Base-by-base conservation (phyloP, 2,888 invertebrate species). In the Augiades crinisus region DNA sequence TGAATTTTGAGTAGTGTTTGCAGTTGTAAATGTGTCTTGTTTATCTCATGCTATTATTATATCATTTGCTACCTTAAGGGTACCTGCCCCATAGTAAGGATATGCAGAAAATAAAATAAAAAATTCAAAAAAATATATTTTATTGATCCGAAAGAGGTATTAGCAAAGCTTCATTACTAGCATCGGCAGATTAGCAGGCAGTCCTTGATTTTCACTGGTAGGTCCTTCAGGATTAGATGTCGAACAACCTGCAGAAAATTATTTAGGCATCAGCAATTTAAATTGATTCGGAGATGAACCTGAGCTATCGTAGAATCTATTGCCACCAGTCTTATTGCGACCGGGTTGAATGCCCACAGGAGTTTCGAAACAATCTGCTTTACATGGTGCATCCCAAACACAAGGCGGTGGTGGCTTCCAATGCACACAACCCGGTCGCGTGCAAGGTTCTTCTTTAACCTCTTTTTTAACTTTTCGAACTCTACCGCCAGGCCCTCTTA, bases 101-200 rank as follows among this genome's bases (percentile, higher is more conserved):
- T n/a, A n/a, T n/a, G n/a, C n/a, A n/a, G n/a, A n/a, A n/a, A n/a
- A n/a, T n/a, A n/a, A 19, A 19, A 5, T 4, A 2, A 19, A 19
- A 5, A 27, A 10, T 27, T 10, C 1, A 27, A n/a, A 10, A 27
- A 27, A 3, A 27, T 10, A 10, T 10, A n/a, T 1, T 27, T 27
- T 27, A 27, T 27, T 27, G 10, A 27, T 27, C 27, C 27, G 27
- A 27, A 27, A 27, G 10, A n/a, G 27, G 10, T 21, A 33, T 70
- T 68, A 85, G 69, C 84, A 84, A 37, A 87, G 77, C 70, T 88
- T 86, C 87, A 87, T 83, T 62, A 87, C 73, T 63, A 87, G 56
- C 61, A 86, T 67, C 36, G 88, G 87, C 59, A 82, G 62, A 31
- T 75, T 76, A 40, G 74, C 65, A 8, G 77, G 71, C 22, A 72